phyloP scores from a whole-genome alignment of 2,888 invertebrate species.

The Agriopis leucophaearia region DNA sequence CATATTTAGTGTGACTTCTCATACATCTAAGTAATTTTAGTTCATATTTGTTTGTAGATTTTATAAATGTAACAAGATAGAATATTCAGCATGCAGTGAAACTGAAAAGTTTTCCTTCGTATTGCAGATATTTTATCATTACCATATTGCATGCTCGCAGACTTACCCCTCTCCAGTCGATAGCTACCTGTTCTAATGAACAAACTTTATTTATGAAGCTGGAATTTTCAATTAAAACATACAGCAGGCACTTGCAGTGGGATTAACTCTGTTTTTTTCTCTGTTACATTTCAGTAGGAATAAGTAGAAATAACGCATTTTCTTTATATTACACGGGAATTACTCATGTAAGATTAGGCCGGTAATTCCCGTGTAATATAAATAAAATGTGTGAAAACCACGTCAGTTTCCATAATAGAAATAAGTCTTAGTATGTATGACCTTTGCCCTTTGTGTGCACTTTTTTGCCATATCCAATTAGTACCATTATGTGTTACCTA shows the following conservation, averaged over 20 bases:
- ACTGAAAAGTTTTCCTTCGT: conserved; percentile 23
- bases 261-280: conserved; percentile 44
- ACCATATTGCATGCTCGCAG: conserved; percentile 21
- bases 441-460: too few relatives aligned
- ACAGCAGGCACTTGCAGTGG: conserved; percentile 47
- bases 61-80: conserved; percentile 5
- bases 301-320: too few relatives aligned
- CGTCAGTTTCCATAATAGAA: too few relatives aligned
- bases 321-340: too few relatives aligned
- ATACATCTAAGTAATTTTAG: not conserved
- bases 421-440: too few relatives aligned
- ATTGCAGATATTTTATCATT: conserved; percentile 29
- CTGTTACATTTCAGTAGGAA: too few relatives aligned
- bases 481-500: too few relatives aligned
- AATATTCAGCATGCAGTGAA: conserved; percentile 12
- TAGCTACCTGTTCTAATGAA: conserved; percentile 50
- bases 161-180: conserved; percentile 40
- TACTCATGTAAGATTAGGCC: too few relatives aligned
- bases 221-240: conserved; percentile 56
- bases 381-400: too few relatives aligned
- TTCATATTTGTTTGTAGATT: not conserved
- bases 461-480: too few relatives aligned
- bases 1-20: too few relatives aligned
- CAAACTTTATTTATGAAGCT: conserved; percentile 54
- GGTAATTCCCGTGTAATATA: too few relatives aligned